A percentile compares a stretch with the other conserved stretches of the same genome.
phyloP scores from a whole-genome alignment of 1,140 invertebrate species.

The Zaprionus nigranus region DNA sequence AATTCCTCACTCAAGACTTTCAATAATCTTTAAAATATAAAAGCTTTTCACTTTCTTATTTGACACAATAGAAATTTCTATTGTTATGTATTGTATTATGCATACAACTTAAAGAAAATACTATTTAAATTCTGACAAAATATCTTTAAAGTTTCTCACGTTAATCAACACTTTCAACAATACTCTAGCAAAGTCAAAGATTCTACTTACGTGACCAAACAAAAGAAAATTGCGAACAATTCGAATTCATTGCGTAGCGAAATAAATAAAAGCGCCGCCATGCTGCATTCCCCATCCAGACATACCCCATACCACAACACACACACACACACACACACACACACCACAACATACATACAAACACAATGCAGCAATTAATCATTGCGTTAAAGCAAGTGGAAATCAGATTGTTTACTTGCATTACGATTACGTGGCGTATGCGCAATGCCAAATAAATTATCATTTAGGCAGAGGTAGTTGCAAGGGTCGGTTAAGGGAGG shows the following conservation, averaged over 20 bases:
- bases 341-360: neutral
- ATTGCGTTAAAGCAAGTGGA: slow-evolving; percentile 73
- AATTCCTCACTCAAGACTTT: too few relatives aligned
- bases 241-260: slow-evolving; percentile 62
- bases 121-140: neutral
- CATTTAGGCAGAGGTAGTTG: slow-evolving; percentile 38
- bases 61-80: too few relatives aligned
- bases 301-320: neutral
- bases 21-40: too few relatives aligned
- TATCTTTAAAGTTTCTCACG: neutral
- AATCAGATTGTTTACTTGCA: slow-evolving; percentile 61
- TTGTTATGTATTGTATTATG: neutral
- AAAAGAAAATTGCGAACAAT: slow-evolving; percentile 29
- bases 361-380: slow-evolving; percentile 67
- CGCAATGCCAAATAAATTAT: slow-evolving; percentile 79
- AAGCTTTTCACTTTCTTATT: too few relatives aligned
- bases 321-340: slow-evolving; percentile 12
- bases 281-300: slow-evolving; percentile 2
- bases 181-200: neutral
- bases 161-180: neutral
- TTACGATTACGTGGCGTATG: slow-evolving; percentile 68
- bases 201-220: slow-evolving; percentile 4
- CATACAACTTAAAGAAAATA: neutral
- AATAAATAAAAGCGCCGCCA: slow-evolving; percentile 67
- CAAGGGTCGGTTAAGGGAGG: neutral